Base-by-base conservation (phyloP, 1,140 invertebrate species). In the Bombus polaris region DNA sequence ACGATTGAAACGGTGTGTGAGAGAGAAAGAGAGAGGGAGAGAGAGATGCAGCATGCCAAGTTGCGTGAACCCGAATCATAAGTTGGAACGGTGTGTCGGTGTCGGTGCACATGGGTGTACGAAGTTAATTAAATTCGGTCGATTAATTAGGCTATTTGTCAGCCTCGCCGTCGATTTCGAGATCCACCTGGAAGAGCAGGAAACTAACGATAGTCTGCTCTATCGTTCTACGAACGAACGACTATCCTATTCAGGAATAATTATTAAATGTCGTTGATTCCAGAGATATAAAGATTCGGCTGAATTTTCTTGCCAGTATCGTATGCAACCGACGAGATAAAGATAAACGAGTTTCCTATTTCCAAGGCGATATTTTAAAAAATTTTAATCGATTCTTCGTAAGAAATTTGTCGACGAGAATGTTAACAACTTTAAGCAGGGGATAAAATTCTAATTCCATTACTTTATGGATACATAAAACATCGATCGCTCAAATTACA, bases 101-200 rank as follows among this genome's bases (percentile, higher is more conserved):
- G 81, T 53, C 65, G 81, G 71, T 57, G 74, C 37, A 78, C 72
- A 65, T n/a, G 47, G 62, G 42, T 65, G 81, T 80, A 77, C 83
- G 82, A 87, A 91, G 83, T 93, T 93, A 94, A 94, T 94, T 94
- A 93, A 93, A 93, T 92, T 91, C 91, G 87, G 89, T 91, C 92
- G 92, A 93, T 93, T 94, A 94, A 94, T 94, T 93, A 92, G 91
- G 90, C 93, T 93, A 93, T 94, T 93, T 93, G 93, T 94, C 90
- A 81, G 88, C 85, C 84, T 88, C 75, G 84, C 84, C 89, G 88
- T 91, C 90, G 92, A 92, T 93, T 92, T 91, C 83, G 75, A 79
- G 65, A 82, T 83, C 86, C 85, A 88, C 75, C 89, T 79, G 78
- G 18, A 71, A 35, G 59, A 12, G 39, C 10, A 47, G 73, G 13